phyloP scores from a whole-genome alignment of 2,113 vertebrate genomes.

The Notechis scutatus region DNA sequence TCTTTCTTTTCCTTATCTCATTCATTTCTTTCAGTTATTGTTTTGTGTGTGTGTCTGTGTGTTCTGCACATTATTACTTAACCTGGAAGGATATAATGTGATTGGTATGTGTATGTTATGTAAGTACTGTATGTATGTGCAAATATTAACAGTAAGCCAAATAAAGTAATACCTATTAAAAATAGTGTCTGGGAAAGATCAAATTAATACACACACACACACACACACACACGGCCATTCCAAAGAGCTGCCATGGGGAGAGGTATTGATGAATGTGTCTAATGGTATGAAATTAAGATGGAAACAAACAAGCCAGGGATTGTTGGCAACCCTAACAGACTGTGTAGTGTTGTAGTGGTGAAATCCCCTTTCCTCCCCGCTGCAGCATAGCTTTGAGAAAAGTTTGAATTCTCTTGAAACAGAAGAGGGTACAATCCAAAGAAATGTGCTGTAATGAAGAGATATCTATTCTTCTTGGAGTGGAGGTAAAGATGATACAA shows the following conservation, averaged over 20 bases:
- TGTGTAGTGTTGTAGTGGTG: not conserved
- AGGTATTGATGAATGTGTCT: not conserved
- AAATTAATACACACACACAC: not conserved
- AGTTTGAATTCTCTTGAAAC: not conserved
- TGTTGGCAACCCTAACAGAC: not conserved
- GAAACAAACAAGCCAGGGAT: not conserved
- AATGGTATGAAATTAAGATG: not conserved
- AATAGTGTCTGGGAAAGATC: not conserved
- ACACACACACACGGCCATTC: not conserved
- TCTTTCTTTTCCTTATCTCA: not conserved
- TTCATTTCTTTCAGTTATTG: not conserved
- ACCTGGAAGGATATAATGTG: not conserved
- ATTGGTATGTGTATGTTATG: not conserved
- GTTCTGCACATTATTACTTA: not conserved
- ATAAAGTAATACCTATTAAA: not conserved
- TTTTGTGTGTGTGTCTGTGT: not conserved
- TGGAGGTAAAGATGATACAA: not conserved
- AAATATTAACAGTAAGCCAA: not conserved
- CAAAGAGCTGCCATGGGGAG: not conserved
- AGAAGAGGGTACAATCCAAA: not conserved
- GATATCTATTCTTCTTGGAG: not conserved
- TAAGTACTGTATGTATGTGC: not conserved
- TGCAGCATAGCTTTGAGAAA: not conserved
- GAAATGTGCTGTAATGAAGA: not conserved
- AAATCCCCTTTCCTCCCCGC: not conserved